Base-by-base conservation (phyloP, 2,888 invertebrate genomes). In the Barypeithes pellucidus region DNA sequence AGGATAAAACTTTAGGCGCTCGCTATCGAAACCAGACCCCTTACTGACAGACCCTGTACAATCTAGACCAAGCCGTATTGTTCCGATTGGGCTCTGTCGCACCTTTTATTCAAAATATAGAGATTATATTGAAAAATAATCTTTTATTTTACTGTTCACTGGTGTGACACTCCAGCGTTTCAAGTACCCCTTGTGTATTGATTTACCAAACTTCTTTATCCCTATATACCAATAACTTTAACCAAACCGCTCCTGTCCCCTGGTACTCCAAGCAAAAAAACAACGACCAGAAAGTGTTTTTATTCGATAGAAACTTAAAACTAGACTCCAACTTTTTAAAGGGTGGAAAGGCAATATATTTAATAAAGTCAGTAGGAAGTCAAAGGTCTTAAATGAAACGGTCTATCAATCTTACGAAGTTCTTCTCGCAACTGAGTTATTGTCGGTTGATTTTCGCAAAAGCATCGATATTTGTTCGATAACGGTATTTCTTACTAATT, bases 371-470 rank as follows among this genome's bases (percentile, higher is more conserved):
- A 18, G 24, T 22, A 18, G 41, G 33, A 61, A 20, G 61, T 22
- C 39, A 60, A 60, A 60, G 60, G 41, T 18, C 61, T 22, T 43
- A 61, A 61, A 61, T 61, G 41, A 43, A 61, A 39, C 24, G 43
- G 11, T 61, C 61, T 61, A 61, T 61, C 61, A 61, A 61, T 61
- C 61, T 61, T 61, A 41, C 41, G 1, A 24, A 41, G 41, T n/a
- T 43, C 39, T 22, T 39, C 24, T 41, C 61, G 20, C 61, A 61
- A 61, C 61, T 61, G 18, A 61, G 61, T 61, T 61, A 60, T 60
- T 60, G 39, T 61, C 7, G 41, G 14, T 14, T 41, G 54, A 33
- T 54, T 54, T 54, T 54, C 33, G 29, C 14, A 54, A 54, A 9
- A 16, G 29, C 16, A 52, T 22, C 2, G 20, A 33, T 33, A 9